Evolutionary conservation across 1,140 invertebrate species (phyloP).

Genomic region (Trachymyrmex septentrionalis): DNA sequence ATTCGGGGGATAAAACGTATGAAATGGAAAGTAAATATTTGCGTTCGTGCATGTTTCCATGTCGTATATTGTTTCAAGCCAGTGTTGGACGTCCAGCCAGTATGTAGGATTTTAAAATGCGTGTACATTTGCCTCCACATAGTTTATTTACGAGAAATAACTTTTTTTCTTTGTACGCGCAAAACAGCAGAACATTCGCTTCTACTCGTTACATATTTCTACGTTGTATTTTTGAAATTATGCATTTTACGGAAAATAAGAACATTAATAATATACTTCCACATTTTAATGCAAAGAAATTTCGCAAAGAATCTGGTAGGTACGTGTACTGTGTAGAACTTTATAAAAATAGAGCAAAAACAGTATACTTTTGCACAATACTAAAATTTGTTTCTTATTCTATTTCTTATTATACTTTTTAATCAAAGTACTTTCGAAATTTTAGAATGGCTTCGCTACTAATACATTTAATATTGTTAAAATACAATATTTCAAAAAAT

Average conservation of each 20-base stretch:
- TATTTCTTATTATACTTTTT: neutral
- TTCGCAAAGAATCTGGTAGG: neutral
- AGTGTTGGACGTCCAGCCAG: conserved; percentile 39
- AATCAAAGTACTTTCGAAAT: neutral
- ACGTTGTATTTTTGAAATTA: conserved; percentile 28
- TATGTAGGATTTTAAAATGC: conserved; percentile 59
- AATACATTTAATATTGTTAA: neutral
- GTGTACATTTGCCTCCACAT: conserved; percentile 52
- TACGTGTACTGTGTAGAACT: neutral
- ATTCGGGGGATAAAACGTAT: conserved; percentile 51
- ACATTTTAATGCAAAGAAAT: neutral
- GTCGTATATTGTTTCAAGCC: conserved; percentile 58
- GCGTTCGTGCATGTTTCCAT: conserved; percentile 51
- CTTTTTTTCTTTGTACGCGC: conserved; percentile 27
- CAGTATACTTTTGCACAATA: neutral
- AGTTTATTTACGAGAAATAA: conserved; percentile 60
- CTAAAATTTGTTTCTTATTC: neutral
- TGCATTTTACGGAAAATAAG: conserved; percentile 12
- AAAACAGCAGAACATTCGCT: conserved; percentile 8
- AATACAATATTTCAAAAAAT: neutral
- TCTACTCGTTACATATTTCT: conserved; percentile 22
- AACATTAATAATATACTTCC: neutral
- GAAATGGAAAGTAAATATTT: conserved; percentile 65
- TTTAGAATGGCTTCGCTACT: neutral
- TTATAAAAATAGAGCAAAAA: neutral